Conservation (phyloP, 2,888 invertebrate species). For the Rhingia campestris region DNA sequence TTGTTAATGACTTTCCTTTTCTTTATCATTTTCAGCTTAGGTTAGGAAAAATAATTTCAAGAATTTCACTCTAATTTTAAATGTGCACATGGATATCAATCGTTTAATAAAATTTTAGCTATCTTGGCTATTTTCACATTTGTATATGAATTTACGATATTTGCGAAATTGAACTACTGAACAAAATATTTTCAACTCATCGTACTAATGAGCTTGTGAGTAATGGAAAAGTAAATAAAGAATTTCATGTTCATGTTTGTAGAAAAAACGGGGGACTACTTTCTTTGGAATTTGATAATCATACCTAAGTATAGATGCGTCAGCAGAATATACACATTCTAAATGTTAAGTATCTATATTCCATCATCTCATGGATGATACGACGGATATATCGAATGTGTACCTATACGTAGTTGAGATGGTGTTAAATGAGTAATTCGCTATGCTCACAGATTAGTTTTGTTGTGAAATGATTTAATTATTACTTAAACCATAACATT, state of each 20-base stretch:
- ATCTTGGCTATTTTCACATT: too few species aligned
- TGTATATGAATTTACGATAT: too few species aligned
- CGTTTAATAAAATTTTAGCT: too few species aligned
- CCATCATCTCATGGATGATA: background rate
- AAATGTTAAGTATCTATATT: too few species aligned
- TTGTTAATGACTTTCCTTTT: too few species aligned
- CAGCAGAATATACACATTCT: background rate
- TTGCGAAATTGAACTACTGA: background rate
- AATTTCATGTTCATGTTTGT: background rate
- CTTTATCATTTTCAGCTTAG: too few species aligned
- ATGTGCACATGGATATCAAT: too few species aligned
- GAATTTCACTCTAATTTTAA: too few species aligned
- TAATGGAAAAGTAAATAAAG: constrained; percentile 19
- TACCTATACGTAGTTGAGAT: background rate
- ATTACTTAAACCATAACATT: background rate
- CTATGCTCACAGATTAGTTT: constrained; percentile 4
- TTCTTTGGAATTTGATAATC: constrained; percentile 23
- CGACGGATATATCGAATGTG: background rate
- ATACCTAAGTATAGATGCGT: background rate
- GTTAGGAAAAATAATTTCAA: too few species aligned
- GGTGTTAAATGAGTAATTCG: constrained; percentile 12
- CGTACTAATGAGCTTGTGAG: constrained; percentile 6
- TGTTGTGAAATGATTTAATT: constrained; percentile 6
- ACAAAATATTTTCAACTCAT: background rate
- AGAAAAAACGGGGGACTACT: constrained; percentile 14